These are phyloP conservation scores for Suricata suricatta DNA, from an alignment of 2,113 vertebrate species.

Conservation along the genomic window DNA sequence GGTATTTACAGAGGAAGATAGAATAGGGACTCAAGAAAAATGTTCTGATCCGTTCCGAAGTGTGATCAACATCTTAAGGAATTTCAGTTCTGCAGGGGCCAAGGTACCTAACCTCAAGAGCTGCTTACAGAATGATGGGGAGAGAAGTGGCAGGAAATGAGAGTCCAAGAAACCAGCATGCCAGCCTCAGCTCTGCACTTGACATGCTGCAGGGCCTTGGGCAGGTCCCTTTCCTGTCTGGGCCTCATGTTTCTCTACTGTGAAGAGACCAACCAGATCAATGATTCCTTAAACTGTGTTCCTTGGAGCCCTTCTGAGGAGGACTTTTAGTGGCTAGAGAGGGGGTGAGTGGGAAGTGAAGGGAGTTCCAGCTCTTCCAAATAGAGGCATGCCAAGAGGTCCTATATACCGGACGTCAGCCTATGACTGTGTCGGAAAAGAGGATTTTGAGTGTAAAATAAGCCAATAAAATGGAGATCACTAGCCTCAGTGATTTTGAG, in stretches of 20 bases:
- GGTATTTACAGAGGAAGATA: not conserved
- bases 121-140: not conserved
- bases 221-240: not conserved
- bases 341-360: not conserved
- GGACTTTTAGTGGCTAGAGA: not conserved
- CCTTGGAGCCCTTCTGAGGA: not conserved
- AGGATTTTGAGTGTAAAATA: not conserved
- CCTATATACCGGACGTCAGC: not conserved
- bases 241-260: not conserved
- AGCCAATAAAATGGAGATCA: not conserved
- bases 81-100: not conserved
- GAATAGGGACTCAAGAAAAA: not conserved
- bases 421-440: not conserved
- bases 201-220: not conserved
- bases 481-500: constrained; percentile 1
- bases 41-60: constrained; percentile 32
- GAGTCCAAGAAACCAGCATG: not conserved
- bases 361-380: not conserved
- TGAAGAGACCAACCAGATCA: not conserved
- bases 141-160: not conserved
- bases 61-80: not conserved
- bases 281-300: not conserved
- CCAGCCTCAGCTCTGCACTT: not conserved
- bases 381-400: not conserved
- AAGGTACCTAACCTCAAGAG: not conserved